These are phyloP conservation scores for Megaceryle alcyon DNA, from an alignment of 2,797 vertebrate species.

Conservation along the genomic window DNA sequence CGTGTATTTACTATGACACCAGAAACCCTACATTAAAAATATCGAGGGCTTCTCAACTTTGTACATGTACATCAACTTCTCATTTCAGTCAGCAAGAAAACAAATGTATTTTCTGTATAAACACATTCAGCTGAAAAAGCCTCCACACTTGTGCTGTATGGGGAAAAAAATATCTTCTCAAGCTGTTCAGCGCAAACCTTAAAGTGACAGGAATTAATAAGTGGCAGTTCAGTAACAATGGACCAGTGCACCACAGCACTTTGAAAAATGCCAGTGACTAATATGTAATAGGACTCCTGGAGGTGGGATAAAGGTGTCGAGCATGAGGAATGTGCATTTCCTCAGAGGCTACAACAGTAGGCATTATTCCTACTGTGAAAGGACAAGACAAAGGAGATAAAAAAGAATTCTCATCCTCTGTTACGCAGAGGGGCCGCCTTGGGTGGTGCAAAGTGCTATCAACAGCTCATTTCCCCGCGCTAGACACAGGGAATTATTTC, in stretches of 20 bases:
- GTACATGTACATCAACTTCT: neutral
- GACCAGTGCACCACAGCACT: neutral
- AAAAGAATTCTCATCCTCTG: neutral
- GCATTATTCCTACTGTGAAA: neutral
- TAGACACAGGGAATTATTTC: neutral
- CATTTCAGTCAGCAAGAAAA: neutral
- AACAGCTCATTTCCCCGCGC: neutral
- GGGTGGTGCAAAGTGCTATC: neutral
- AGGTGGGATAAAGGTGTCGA: neutral
- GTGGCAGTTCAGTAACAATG: neutral
- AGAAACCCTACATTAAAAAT: neutral
- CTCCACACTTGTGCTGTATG: neutral
- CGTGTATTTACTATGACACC: neutral
- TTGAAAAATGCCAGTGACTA: neutral
- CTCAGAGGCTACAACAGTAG: neutral
- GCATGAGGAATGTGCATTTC: neutral
- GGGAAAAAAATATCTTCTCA: neutral
- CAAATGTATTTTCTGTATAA: neutral
- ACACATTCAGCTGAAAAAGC: neutral
- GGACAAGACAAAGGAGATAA: neutral
- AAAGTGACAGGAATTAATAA: slow-evolving; percentile 21
- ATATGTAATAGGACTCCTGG: neutral
- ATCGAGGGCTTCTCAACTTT: neutral
- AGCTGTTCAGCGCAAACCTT: neutral
- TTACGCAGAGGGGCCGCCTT: neutral